Evolutionary conservation across 1,140 invertebrate genomes (phyloP).

Genomic region (Asobara japonica): DNA sequence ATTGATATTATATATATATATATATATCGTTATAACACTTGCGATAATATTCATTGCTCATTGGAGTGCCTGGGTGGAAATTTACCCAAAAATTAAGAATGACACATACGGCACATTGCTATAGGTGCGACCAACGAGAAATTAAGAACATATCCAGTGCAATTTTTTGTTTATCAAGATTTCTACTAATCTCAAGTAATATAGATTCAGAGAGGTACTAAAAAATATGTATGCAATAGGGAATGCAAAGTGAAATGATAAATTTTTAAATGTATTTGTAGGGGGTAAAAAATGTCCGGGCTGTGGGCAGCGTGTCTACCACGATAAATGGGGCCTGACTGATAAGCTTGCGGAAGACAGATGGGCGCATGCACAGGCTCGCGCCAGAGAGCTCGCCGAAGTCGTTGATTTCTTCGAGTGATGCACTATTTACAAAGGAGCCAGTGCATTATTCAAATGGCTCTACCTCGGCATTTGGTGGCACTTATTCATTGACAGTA

Average conservation of each 20-base stretch:
- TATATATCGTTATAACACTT: no score
- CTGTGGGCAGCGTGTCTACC: constrained; percentile 75
- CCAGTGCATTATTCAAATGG: not conserved
- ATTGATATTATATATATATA: no score
- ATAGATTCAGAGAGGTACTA: no score
- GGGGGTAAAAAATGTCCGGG: constrained; percentile 73
- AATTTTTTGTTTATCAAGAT: no score
- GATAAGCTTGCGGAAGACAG: constrained; percentile 78
- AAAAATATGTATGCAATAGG: constrained; percentile 41
- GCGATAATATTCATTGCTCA: no score
- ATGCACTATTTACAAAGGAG: constrained; percentile 19
- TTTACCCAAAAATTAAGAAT: no score
- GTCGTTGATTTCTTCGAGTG: constrained; percentile 76
- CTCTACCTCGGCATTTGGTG: not conserved
- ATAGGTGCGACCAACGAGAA: no score
- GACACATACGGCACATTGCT: no score
- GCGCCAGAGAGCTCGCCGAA: constrained; percentile 78
- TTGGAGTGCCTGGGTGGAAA: no score
- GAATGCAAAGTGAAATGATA: constrained; percentile 22
- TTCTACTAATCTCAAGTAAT: no score
- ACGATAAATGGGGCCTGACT: constrained; percentile 80
- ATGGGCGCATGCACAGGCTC: constrained; percentile 83
- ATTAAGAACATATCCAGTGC: no score
- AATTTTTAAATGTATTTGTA: constrained; percentile 26
- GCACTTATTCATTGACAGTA: not conserved